Evolutionary conservation across 2,888 invertebrate genomes (phyloP).

Genomic region (Tenthredo amoena): DNA sequence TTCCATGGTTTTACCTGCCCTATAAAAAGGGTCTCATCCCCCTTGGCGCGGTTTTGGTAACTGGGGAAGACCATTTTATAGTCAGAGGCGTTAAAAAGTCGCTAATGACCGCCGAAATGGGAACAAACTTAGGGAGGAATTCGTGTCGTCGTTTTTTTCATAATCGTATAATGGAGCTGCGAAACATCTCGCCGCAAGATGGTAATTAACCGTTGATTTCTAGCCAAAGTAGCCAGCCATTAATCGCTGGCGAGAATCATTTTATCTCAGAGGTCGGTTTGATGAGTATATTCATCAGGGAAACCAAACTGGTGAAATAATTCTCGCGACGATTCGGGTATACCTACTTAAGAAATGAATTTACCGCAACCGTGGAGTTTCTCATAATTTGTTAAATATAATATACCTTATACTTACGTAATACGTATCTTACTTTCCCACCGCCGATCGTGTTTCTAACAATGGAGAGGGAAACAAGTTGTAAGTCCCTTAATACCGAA

Average conservation of each 20-base stretch:
- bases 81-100: conserved; percentile 36
- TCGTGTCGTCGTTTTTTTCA: conserved; percentile 2
- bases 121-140: conserved; percentile 18
- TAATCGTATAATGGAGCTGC: conserved; percentile 35
- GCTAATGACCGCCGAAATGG: conserved; percentile 45
- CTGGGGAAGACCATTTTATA: conserved; percentile 8
- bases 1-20: not conserved
- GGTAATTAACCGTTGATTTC: conserved; percentile 39
- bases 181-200: not conserved
- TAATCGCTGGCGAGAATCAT: not conserved
- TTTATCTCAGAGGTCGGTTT: not conserved
- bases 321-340: not conserved
- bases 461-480: conserved; percentile 22
- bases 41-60: not conserved
- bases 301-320: conserved; percentile 16
- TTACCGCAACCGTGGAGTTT: not conserved
- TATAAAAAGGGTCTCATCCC: conserved; percentile 17
- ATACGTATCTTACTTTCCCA: conserved; percentile 2
- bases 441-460: conserved; percentile 23
- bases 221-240: not conserved
- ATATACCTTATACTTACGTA: not conserved
- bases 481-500: conserved; percentile 39
- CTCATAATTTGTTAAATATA: not conserved
- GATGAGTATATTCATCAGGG: conserved; percentile 29
- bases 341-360: not conserved